Evolutionary conservation across 1,140 invertebrate species (phyloP).

Genomic region (Delia radicum): DNA sequence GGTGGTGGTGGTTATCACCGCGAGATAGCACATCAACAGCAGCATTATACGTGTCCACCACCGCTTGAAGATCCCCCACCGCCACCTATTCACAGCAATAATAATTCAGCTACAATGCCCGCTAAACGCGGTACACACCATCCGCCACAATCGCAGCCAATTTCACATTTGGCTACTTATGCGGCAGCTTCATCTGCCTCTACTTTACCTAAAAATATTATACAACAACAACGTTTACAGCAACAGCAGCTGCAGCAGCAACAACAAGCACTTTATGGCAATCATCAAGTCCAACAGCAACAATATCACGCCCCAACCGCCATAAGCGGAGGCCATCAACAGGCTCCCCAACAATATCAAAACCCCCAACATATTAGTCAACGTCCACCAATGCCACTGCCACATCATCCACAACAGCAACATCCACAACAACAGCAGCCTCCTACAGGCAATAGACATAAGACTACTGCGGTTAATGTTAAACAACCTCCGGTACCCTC

Average conservation of each 20-base stretch:
- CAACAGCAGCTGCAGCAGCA: constrained; percentile 30
- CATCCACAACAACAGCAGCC: constrained; percentile 27
- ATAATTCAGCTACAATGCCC: constrained; percentile 47
- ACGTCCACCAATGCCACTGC: constrained; percentile 46
- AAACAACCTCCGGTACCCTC: constrained; percentile 48
- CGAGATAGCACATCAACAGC: constrained; percentile 34
- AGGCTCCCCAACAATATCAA: constrained; percentile 32
- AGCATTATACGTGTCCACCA: constrained; percentile 48
- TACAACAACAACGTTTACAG: constrained; percentile 43
- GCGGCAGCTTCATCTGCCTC: constrained; percentile 42
- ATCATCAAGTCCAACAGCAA: constrained; percentile 40
- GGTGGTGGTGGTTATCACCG: constrained; percentile 37
- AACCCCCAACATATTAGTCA: constrained; percentile 35
- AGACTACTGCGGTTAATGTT: constrained; percentile 25
- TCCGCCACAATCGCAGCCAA: constrained; percentile 2
- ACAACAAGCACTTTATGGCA: constrained; percentile 15
- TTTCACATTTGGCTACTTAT: constrained; percentile 35
- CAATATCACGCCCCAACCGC: constrained; percentile 50
- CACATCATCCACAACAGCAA: constrained; percentile 37
- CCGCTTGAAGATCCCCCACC: constrained; percentile 52
- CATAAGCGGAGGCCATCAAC: constrained; percentile 31
- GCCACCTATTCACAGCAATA: constrained; percentile 39
- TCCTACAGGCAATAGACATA: constrained; percentile 30
- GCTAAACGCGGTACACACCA: constrained; percentile 35
- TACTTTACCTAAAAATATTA: constrained; percentile 46